A percentile compares a stretch with the other conserved stretches of the same genome.
phyloP scores from a whole-genome alignment of 2,797 vertebrate species.

The Urocyon cinereoargenteus region DNA sequence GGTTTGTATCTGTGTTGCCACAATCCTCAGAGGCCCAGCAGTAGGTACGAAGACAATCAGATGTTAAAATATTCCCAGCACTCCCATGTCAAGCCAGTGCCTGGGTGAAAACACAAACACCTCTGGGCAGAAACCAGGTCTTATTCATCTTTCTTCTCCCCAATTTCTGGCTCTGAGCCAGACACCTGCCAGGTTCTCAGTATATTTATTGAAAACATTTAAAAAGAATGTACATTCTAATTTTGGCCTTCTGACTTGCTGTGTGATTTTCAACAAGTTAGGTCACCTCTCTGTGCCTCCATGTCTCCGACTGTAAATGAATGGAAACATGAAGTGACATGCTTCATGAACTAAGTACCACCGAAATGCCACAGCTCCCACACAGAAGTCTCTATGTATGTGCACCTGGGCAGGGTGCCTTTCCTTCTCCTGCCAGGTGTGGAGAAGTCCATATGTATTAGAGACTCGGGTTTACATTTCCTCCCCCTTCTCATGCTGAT shows the following conservation, averaged over 20 bases:
- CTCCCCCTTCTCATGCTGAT: neutral
- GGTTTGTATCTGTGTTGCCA: neutral
- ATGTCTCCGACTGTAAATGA: neutral
- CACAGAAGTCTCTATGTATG: neutral
- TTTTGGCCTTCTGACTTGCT: neutral
- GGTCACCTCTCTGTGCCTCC: neutral
- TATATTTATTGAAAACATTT: neutral
- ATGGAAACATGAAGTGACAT: neutral
- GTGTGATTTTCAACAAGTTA: slow-evolving; percentile 35
- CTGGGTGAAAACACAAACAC: neutral
- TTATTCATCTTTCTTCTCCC: slow-evolving; percentile 3
- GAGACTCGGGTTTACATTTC: neutral
- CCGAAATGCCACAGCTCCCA: neutral
- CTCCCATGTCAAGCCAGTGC: neutral
- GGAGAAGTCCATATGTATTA: neutral
- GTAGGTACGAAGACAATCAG: neutral
- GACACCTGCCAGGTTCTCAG: neutral
- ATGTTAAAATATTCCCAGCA: slow-evolving; percentile 24
- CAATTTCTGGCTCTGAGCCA: neutral
- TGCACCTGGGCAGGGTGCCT: neutral
- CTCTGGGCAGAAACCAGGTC: neutral
- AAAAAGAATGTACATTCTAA: neutral
- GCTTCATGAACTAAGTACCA: neutral
- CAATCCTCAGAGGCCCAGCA: neutral
- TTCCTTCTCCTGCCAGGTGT: neutral